Conservation (phyloP, 64 coral and sea anemone genomes). For the Dendrophyllia cribrosa region DNA sequence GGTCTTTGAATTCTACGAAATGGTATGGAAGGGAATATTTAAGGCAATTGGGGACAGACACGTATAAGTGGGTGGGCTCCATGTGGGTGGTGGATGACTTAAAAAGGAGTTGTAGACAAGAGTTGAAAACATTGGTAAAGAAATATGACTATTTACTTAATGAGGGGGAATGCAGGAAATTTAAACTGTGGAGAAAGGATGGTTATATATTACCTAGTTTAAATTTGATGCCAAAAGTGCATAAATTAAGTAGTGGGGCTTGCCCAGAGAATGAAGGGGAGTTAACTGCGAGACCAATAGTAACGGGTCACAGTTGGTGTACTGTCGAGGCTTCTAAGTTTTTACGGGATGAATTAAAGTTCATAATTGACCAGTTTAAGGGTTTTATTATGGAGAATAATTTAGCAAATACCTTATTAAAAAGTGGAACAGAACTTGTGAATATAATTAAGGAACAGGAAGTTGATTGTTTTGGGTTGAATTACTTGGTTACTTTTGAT, state of each 20-base stretch:
- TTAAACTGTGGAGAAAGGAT: neutral
- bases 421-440: neutral
- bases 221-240: constrained; percentile 43
- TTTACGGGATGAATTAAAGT: neutral
- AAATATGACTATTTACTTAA: neutral
- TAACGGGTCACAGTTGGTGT: constrained; percentile 26
- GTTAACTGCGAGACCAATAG: constrained; percentile 9
- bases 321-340: neutral
- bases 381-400: neutral
- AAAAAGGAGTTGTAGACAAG: too few relatives aligned
- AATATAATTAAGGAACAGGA: neutral
- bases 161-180: neutral
- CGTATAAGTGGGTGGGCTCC: neutral
- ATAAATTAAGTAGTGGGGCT: neutral
- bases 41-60: neutral
- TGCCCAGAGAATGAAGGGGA: neutral
- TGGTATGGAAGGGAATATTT: constrained; percentile 1
- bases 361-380: neutral
- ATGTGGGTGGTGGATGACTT: neutral
- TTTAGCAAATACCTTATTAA: neutral
- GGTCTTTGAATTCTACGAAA: too few relatives aligned
- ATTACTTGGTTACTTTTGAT: neutral
- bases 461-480: neutral
- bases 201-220: constrained; percentile 38
- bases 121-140: neutral